These are phyloP conservation scores for Rhagoletis pomonella DNA, from an alignment of 1,140 invertebrate species.

Conservation along the genomic window DNA sequence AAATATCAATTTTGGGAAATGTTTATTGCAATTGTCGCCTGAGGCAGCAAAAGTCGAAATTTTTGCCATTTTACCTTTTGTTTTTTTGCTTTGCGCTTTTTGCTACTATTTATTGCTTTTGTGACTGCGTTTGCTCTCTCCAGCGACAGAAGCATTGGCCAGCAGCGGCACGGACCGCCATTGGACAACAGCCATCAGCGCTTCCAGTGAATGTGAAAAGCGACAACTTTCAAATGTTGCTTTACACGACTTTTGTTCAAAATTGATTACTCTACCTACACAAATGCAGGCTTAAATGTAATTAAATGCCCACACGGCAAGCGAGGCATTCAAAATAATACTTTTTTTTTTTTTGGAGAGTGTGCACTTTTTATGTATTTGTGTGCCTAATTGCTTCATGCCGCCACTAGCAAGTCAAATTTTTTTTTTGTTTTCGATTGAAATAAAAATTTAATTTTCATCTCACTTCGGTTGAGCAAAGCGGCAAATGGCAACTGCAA, in stretches of 20 bases:
- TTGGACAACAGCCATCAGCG: neutral
- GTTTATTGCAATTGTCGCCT: neutral
- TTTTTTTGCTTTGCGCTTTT: neutral
- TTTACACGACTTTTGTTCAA: neutral
- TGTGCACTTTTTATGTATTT: neutral
- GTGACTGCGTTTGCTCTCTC: too few relatives aligned
- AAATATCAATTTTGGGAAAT: neutral
- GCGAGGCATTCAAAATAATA: too few relatives aligned
- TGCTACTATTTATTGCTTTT: neutral
- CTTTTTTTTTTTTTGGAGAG: neutral
- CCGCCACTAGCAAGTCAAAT: neutral
- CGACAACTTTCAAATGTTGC: slow-evolving; percentile 32
- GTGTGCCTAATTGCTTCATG: slow-evolving; percentile 9
- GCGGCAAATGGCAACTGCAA: neutral
- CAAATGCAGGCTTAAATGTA: neutral
- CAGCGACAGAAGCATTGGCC: neutral
- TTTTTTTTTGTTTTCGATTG: neutral
- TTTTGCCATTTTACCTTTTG: neutral
- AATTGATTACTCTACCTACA: slow-evolving; percentile 35
- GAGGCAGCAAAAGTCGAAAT: neutral
- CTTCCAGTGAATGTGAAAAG: neutral
- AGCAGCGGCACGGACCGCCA: neutral
- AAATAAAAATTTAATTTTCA: neutral
- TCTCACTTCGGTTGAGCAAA: neutral
- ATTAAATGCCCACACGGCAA: slow-evolving; percentile 34